Evolutionary conservation across 2,113 vertebrate genomes (phyloP), one percentile per base, ranked within the genome.

Genomic region (Rhea americana): DNA sequence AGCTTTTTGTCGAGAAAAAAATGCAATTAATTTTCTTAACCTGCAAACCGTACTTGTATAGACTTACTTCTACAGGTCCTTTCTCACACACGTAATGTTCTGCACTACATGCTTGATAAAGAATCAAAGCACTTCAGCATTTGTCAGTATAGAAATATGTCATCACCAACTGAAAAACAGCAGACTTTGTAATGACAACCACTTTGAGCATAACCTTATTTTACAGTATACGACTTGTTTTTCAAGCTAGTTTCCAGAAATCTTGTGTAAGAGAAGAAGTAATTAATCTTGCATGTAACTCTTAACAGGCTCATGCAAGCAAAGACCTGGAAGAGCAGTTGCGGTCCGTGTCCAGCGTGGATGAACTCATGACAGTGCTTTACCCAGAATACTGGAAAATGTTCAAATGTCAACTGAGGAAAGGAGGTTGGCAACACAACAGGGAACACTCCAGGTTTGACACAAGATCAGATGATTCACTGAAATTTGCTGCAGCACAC

Each of bases 311-410:
- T 86, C 93, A 97, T 76, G 94, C 97, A 80, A 97, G 97, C 96
- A 98, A 96, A 87, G 98, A 99, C 71, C 96, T 99, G 97, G 99
- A 99, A 96, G 98, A 99, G 63, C 98, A 98, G 95, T 91, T 99
- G 96, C 98, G 99, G 15, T 98, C 98, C 2, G 99, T 98, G 73
- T 98, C 99, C 95, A 99, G 98, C 76, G 99, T 99, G 68, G 99
- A 99, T 93, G 99, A 99, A 91, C 98, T 99, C 88, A 99, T 99
- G 99, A 98, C 97, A 85, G 98, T 99, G 1, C 98, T 99, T 78
- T 99, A 99, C 94, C 99, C 99, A 32, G 98, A 98, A 77, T 98
- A 99, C 85, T 99, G 99, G 99, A 98, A 98, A 91, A 98, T 98
- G 96, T 98, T 99, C 94, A 99, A 99, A 92, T 99, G 99, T 95